These are phyloP conservation scores for Synanthedon myopaeformis DNA, from an alignment of 2,888 invertebrate species.

Conservation along the genomic window DNA sequence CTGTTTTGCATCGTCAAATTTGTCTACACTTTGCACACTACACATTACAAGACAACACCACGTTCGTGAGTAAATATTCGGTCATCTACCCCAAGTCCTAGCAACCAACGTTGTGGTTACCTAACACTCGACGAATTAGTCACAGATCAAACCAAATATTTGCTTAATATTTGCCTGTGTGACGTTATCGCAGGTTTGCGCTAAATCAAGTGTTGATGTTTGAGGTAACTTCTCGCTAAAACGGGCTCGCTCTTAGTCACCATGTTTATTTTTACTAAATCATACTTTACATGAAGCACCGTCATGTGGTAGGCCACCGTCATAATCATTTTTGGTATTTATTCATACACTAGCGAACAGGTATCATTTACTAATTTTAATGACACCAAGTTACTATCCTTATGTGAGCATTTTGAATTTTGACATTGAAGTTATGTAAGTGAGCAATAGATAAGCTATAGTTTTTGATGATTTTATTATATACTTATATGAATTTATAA, in stretches of 20 bases:
- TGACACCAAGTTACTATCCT: too few species aligned
- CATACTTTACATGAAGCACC: neutral
- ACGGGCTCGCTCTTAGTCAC: neutral
- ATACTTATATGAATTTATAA: too few species aligned
- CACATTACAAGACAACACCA: slow-evolving; percentile 17
- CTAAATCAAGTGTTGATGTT: slow-evolving; percentile 13
- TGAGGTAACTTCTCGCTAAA: neutral
- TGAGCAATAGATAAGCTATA: too few species aligned
- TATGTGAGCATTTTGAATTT: too few species aligned
- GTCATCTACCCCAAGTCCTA: slow-evolving; percentile 47
- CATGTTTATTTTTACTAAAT: neutral
- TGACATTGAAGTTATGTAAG: too few species aligned
- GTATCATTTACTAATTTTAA: too few species aligned
- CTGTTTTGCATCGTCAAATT: slow-evolving; percentile 19
- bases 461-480: too few species aligned
- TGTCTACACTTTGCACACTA: slow-evolving; percentile 25
- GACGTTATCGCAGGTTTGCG: slow-evolving; percentile 31
- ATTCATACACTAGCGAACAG: too few species aligned
- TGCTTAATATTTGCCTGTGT: slow-evolving; percentile 30
- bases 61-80: slow-evolving; percentile 41
- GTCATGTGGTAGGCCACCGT: too few species aligned
- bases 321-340: too few species aligned
- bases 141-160: slow-evolving; percentile 52
- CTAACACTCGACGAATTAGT: slow-evolving; percentile 58
- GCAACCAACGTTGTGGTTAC: slow-evolving; percentile 30